Evolutionary conservation across 1,140 invertebrate genomes (phyloP), one percentile per base, ranked within the genome.

Genomic region (Geopemphigus sp.): DNA sequence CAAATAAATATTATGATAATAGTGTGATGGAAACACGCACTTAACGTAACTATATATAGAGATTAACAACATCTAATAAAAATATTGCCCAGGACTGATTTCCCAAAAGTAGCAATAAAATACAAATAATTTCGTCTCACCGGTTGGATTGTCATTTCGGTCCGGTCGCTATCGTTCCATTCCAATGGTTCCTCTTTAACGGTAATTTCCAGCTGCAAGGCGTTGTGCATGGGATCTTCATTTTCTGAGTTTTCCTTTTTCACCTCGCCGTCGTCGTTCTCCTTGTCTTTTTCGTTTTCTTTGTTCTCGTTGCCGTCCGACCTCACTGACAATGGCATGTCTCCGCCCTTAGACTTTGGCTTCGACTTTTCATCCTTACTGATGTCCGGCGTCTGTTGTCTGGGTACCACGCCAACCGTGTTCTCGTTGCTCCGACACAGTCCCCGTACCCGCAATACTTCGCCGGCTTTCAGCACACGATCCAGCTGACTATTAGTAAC

Each of bases 401-500:
- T 78, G 15, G 74, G 74, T 19, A 78, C 74, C 1, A 78, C 74
- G 12, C 81, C 53, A 0, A 85, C 84, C 14, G 61, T 84, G 54
- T 74, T 82, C 22, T 83, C 82, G 0, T 84, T 81, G 24, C 57
- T 82, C 0, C 29, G 61, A 14, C 47, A 83, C 80, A 70, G 85
- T 83, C 81, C 88, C 82, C 81, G 82, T 14, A 94, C 91, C 83
- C 93, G 91, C 0, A 94, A 83, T 10, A 93, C 89, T 83, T 94
- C 92, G 0, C 92, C 93, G 0, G 92, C 93, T 84, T 91, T 91
- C 57, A 94, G 83, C 1, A 94, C 92, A 78, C 89, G 90, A 83
- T 92, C 92, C 63, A 94, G 84, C 39, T 94, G 92, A 84, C 93
- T 92, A 85, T 94, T 93, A 80, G 92, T 92, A 11, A 94, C 92